Evolutionary conservation across 2,888 invertebrate species (phyloP), one percentile per base, ranked within the genome.

Genomic region (Orchesellides sinensis): DNA sequence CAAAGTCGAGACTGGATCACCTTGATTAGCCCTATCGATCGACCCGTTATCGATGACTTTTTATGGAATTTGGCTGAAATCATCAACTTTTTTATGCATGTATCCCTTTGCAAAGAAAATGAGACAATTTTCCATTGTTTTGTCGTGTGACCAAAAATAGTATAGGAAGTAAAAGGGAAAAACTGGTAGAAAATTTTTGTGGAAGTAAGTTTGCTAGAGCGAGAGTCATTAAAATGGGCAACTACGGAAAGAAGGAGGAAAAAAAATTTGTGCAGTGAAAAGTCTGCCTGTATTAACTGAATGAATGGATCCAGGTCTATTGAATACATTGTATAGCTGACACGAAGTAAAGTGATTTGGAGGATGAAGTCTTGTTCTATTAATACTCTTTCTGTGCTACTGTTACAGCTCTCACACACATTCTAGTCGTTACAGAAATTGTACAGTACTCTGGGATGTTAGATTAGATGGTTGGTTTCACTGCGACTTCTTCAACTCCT

Each of bases 351-450:
- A n/a, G n/a, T n/a, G n/a, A n/a, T n/a, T n/a, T 61, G 32, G 68
- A 77, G 66, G 80, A 80, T 80, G 54, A 80, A 73, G 80, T 80
- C 80, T 79, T 59, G 80, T 80, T 80, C 80, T 80, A 80, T 80
- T 80, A 80, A 80, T 80, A 80, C 73, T 63, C 52, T n/a, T 73
- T 73, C 80, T 63, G 59, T 78, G 63, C 23, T 63, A 10, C 47
- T 47, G 27, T 56, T 59, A 29, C 59, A 59, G 32, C 54, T 54
- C 5, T 25, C 54, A 54, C 21, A 52, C 2, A 17, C 52, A 52
- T 19, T 2, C 17, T 1, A 52, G 10, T 19, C 21, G 17, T 17
- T 52, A 40, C 10, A n/a, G 40, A 40, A 8, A 5, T 2, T 5
- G 40, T 40, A 40, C 40, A 40, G n/a, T 40, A 40, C 40, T 5